These are phyloP conservation scores for Coleophora deauratella DNA, from an alignment of 2,888 invertebrate species.

Conservation along the genomic window DNA sequence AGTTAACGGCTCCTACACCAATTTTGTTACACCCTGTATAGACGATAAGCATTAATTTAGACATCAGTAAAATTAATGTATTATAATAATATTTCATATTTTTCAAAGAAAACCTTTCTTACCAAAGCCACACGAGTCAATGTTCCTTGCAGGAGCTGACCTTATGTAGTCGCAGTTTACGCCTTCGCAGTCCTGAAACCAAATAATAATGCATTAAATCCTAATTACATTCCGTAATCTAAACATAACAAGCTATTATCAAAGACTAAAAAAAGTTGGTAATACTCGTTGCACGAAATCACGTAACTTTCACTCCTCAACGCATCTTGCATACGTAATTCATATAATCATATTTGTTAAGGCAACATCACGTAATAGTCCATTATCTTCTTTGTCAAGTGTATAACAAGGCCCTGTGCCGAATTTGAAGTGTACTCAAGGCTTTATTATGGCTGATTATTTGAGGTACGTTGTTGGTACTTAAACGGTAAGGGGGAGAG, in stretches of 20 bases:
- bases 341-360: slow-evolving; percentile 25
- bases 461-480: not conserved
- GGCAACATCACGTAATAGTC: slow-evolving; percentile 30
- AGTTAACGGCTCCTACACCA: no score
- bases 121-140: slow-evolving; percentile 78
- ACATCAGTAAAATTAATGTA: no score
- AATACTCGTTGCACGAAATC: slow-evolving; percentile 16
- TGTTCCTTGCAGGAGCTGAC: slow-evolving; percentile 78
- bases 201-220: not conserved
- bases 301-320: slow-evolving; percentile 29
- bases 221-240: slow-evolving; percentile 10
- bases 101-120: slow-evolving; percentile 26
- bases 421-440: no score
- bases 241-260: slow-evolving; percentile 24
- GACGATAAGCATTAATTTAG: no score
- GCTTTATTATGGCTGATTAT: no score
- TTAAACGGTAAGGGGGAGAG: slow-evolving; percentile 13
- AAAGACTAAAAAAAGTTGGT: slow-evolving; percentile 22
- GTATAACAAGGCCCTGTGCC: slow-evolving; percentile 1
- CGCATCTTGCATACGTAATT: slow-evolving; percentile 30
- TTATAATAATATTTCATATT: no score
- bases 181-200: slow-evolving; percentile 61
- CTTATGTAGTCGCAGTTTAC: slow-evolving; percentile 78
- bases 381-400: slow-evolving; percentile 21
- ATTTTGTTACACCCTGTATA: no score